Percentiles rank a stretch among this genome's conserved stretches.
Conservation (phyloP, 2,797 vertebrate genomes). For the Gymnodraco acuticeps region DNA sequence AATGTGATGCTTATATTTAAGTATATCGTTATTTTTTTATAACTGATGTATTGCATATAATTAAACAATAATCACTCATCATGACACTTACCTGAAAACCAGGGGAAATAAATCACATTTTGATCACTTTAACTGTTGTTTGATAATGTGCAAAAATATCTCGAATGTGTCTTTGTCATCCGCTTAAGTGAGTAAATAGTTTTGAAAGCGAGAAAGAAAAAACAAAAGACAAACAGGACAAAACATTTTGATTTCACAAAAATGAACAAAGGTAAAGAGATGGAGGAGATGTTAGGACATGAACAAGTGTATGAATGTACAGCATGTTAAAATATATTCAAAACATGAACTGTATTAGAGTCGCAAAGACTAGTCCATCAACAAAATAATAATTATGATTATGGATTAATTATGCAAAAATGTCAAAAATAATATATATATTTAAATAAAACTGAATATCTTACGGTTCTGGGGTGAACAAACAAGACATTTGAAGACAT, state of each 20-base stretch:
- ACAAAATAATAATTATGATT: no score
- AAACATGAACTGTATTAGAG: background rate
- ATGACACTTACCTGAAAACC: constrained; percentile 60
- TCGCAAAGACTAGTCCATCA: no score
- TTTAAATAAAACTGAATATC: no score
- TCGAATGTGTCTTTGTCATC: background rate
- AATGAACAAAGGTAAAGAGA: constrained; percentile 18
- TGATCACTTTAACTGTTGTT: background rate
- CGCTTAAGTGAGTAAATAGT: constrained; percentile 22
- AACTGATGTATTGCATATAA: background rate
- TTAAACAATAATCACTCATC: constrained; percentile 26
- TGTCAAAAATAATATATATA: no score
- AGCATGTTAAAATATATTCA: constrained; percentile 8
- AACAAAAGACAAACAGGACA: constrained; percentile 10
- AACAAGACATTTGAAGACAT: no score
- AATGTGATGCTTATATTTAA: no score
- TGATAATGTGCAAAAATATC: background rate
- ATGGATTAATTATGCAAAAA: no score
- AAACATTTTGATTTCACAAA: constrained; percentile 46
- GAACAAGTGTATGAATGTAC: constrained; percentile 47
- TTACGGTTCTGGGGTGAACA: no score
- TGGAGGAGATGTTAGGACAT: constrained; percentile 47
- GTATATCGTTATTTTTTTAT: background rate
- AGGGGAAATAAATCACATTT: constrained; percentile 27
- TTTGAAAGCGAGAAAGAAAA: background rate